Percentiles rank a stretch among this genome's conserved stretches.
Conservation (phyloP, 2,797 vertebrate species). For the Megaceryle alcyon region DNA sequence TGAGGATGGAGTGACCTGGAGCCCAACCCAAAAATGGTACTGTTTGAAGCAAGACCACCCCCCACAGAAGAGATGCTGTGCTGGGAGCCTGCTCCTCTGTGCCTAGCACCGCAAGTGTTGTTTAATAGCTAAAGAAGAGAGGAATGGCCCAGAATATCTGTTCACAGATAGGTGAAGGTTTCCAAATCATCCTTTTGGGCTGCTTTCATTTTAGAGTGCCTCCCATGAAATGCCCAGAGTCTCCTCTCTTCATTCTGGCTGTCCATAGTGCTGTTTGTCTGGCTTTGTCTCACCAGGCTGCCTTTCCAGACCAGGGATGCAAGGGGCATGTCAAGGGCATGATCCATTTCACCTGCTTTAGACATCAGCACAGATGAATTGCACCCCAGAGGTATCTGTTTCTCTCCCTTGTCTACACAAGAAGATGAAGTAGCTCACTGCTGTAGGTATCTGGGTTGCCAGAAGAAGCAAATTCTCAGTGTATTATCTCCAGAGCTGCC, state of each 20-base stretch:
- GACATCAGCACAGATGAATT: conserved; percentile 17
- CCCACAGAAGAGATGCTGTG: neutral
- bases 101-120: neutral
- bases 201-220: neutral
- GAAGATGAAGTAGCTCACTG: neutral
- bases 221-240: neutral
- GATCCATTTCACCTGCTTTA: neutral
- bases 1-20: neutral
- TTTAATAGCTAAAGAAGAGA: neutral
- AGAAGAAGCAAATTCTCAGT: neutral
- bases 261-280: neutral
- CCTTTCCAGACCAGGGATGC: neutral
- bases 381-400: conserved; percentile 29
- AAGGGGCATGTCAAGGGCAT: neutral
- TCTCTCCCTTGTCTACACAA: neutral
- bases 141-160: neutral
- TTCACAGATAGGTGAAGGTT: rapidly evolving
- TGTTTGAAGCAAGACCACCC: rapidly evolving
- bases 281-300: neutral
- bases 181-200: neutral
- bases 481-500: neutral
- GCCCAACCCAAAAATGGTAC: neutral
- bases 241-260: neutral
- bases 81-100: neutral
- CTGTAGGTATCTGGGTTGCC: neutral